phyloP scores from a whole-genome alignment of 2,797 vertebrate species.

The Peromyscus attwateri region DNA sequence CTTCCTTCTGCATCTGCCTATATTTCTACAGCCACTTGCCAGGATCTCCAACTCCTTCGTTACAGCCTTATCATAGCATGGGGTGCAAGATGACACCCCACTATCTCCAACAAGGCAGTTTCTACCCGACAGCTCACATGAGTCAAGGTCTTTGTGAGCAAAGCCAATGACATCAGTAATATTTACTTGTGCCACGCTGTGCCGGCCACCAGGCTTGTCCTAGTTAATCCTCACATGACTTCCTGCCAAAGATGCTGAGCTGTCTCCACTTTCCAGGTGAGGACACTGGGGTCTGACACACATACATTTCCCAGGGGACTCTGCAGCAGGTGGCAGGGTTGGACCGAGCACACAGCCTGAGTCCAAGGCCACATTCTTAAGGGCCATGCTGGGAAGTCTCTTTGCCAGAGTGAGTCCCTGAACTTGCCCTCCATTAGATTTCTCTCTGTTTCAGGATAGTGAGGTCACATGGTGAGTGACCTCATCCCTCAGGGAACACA shows the following conservation, averaged over 20 bases:
- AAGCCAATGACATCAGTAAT: background rate
- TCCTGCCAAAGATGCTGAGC: background rate
- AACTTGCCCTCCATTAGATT: background rate
- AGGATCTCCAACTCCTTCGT: background rate
- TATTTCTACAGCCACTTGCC: background rate
- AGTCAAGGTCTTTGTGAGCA: slow-evolving; percentile 32
- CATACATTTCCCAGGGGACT: background rate
- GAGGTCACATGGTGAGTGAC: no score
- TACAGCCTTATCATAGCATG: background rate
- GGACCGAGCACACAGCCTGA: background rate
- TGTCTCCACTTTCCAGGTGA: background rate
- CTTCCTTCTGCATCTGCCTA: background rate
- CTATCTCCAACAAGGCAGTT: no score
- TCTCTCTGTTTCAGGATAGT: background rate
- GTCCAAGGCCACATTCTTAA: background rate
- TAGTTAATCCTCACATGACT: background rate
- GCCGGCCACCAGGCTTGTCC: background rate
- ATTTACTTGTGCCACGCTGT: background rate
- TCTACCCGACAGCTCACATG: background rate
- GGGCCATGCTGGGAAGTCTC: background rate
- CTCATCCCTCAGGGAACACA: background rate
- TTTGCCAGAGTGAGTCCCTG: background rate
- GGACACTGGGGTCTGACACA: background rate
- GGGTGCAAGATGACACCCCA: background rate
- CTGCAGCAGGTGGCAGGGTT: background rate